Percentiles rank a stretch among this genome's conserved stretches.
phyloP scores from a whole-genome alignment of 2,888 invertebrate genomes.

The Cerastis rubricosa region DNA sequence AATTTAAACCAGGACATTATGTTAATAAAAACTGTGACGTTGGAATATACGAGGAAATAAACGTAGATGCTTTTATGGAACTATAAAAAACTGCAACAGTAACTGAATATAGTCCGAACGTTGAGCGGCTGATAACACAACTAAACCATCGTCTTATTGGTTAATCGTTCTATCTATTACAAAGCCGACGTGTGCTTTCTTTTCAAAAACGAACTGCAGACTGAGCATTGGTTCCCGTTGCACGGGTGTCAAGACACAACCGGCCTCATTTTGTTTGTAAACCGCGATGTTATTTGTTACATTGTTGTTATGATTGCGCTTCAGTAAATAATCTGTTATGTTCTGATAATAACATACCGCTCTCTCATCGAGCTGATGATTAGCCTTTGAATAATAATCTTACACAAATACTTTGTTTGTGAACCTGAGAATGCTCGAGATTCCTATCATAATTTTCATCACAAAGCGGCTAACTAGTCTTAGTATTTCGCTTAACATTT shows the following conservation, averaged over 20 bases:
- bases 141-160: background rate
- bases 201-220: slow-evolving; percentile 71
- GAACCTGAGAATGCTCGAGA: slow-evolving; percentile 30
- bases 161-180: slow-evolving; percentile 16
- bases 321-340: slow-evolving; percentile 65
- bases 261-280: slow-evolving; percentile 82
- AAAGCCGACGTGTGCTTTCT: slow-evolving; percentile 68
- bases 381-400: slow-evolving; percentile 32
- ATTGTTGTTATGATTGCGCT: slow-evolving; percentile 78
- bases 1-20: slow-evolving; percentile 66
- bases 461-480: background rate
- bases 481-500: slow-evolving; percentile 7
- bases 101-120: slow-evolving; percentile 23
- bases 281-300: slow-evolving; percentile 78
- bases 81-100: background rate
- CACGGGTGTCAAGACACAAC: slow-evolving; percentile 68
- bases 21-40: slow-evolving; percentile 28
- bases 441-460: slow-evolving; percentile 34
- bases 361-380: slow-evolving; percentile 47
- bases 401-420: slow-evolving; percentile 47
- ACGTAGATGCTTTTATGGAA: background rate
- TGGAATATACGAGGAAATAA: background rate
- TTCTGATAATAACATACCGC: slow-evolving; percentile 55
- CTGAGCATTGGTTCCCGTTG: slow-evolving; percentile 73
- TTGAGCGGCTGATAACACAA: slow-evolving; percentile 1